phyloP scores from a whole-genome alignment of 1,140 invertebrate genomes.

The Drosophila persimilis region DNA sequence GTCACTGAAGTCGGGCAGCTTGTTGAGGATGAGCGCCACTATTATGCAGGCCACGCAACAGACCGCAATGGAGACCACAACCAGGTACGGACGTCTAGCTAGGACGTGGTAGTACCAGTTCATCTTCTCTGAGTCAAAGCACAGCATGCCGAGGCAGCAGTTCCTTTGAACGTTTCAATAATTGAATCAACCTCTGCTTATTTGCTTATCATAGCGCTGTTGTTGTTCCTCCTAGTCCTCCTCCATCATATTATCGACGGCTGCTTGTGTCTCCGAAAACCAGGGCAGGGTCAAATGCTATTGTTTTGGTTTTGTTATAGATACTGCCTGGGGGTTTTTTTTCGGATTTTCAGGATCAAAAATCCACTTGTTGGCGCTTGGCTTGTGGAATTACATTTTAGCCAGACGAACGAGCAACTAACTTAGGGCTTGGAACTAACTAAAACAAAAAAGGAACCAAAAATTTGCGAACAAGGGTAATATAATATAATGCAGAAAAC shows the following conservation, averaged over 20 bases:
- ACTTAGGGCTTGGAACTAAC: slow-evolving; percentile 33
- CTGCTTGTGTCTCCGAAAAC: slow-evolving; percentile 37
- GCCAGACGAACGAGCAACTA: slow-evolving; percentile 2
- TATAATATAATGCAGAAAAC: slow-evolving; percentile 27
- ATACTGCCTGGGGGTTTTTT: slow-evolving; percentile 42
- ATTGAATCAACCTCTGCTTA: slow-evolving; percentile 4
- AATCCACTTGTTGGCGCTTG: slow-evolving; percentile 18
- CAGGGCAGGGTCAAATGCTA: slow-evolving; percentile 39
- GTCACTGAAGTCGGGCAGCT: slow-evolving; percentile 90
- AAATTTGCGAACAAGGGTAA: slow-evolving; percentile 43
- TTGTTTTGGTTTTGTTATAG: slow-evolving; percentile 71
- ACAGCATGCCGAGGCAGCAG: slow-evolving; percentile 48
- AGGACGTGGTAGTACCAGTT: slow-evolving; percentile 86
- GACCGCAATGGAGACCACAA: slow-evolving; percentile 87
- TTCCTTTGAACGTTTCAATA: neutral
- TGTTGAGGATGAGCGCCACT: slow-evolving; percentile 87
- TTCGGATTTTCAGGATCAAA: slow-evolving; percentile 10
- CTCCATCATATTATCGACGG: slow-evolving; percentile 10
- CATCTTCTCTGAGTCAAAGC: slow-evolving; percentile 82
- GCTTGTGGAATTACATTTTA: neutral
- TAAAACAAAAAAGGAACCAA: slow-evolving; percentile 43
- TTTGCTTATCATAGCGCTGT: slow-evolving; percentile 24
- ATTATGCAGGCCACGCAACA: slow-evolving; percentile 89
- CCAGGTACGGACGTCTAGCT: slow-evolving; percentile 89
- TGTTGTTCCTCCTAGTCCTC: neutral